Evolutionary conservation across 1,140 invertebrate species (phyloP), one percentile per base, ranked within the genome.

Genomic region (Pachyrhynchus sulphureomaculatus): DNA sequence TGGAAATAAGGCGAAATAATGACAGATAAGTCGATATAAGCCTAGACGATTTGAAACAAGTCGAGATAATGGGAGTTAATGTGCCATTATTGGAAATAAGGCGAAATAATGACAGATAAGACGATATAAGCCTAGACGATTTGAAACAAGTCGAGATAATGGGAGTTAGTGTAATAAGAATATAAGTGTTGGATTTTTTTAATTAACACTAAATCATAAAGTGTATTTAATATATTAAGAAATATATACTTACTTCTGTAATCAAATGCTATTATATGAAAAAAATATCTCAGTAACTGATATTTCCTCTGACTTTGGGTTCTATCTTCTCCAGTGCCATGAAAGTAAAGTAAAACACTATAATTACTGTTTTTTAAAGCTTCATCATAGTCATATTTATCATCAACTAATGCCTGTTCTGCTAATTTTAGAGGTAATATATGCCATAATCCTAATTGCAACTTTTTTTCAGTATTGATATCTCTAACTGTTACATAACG

Each of bases 181-280:
- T n/a, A n/a, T n/a, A n/a, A n/a, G n/a, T n/a, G n/a, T n/a, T n/a
- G n/a, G n/a, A n/a, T n/a, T n/a, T n/a, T n/a, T n/a, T n/a, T n/a
- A n/a, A n/a, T n/a, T n/a, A n/a, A n/a, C n/a, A n/a, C n/a, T n/a
- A n/a, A n/a, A n/a, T n/a, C n/a, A n/a, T n/a, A n/a, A n/a, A n/a
- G n/a, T n/a, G n/a, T n/a, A n/a, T n/a, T n/a, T n/a, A n/a, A n/a
- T n/a, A n/a, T n/a, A n/a, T n/a, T n/a, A n/a, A n/a, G n/a, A n/a
- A n/a, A n/a, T n/a, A n/a, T n/a, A 42, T 34, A 73, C 76, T 80
- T 78, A 88, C 89, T 87, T 80, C 93, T 81, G 76, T 98, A 98
- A 77, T 98, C 95, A 70, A 96, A 90, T 2, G 91, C 82, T 51
- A 98, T 79, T 6, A 97, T 84, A 79, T 97, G 94, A 54, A 72